Base-by-base conservation (phyloP, 1,140 invertebrate species). In the Adoxophyes honmai region DNA sequence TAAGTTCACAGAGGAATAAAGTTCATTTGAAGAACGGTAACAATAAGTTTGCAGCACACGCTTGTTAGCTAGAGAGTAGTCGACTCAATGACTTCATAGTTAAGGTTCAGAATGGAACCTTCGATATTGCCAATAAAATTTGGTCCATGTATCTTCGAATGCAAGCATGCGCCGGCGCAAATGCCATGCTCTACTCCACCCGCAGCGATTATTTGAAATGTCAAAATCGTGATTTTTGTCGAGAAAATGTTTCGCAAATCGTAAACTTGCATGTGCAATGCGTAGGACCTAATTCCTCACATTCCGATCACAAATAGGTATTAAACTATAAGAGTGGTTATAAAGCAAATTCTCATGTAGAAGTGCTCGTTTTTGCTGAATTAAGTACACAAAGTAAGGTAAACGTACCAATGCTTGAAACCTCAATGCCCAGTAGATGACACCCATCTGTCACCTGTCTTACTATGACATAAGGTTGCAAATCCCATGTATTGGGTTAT, bases 151-250 rank as follows among this genome's bases (percentile, higher is more conserved):
- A 55, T 59, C 52, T 21, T 59, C 18, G 16, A 39, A 53, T 42
- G 14, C 62, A 60, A 75, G 78, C 72, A 86, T 82, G 78, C 72
- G 72, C 71, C 11, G 60, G 74, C 73, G 39, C 48, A 83, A 86
- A 84, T 86, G 83, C 72, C 83, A 80, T 64, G 72, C 70, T 78
- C 77, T 66, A 73, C 70, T 69, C 75, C 75, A 68, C 78, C 76
- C 73, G 70, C 66, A 68, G 73, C 75, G 64, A 64, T 28, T 85
- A 77, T 83, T 73, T 59, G 66, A 86, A 87, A 87, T 87, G 84
- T 87, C 81, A 79, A 74, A 75, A 75, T 84, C 84, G 84, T 87
- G 81, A 84, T 85, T 84, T 85, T 84, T 86, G 77, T 62, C 67
- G 60, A 73, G 77, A 78, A n/a, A 78, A 78, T 63, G 57, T 87